Percentiles rank a stretch among this genome's conserved stretches.
phyloP scores from a whole-genome alignment of 2,113 vertebrate genomes.

The Rattus rattus region DNA sequence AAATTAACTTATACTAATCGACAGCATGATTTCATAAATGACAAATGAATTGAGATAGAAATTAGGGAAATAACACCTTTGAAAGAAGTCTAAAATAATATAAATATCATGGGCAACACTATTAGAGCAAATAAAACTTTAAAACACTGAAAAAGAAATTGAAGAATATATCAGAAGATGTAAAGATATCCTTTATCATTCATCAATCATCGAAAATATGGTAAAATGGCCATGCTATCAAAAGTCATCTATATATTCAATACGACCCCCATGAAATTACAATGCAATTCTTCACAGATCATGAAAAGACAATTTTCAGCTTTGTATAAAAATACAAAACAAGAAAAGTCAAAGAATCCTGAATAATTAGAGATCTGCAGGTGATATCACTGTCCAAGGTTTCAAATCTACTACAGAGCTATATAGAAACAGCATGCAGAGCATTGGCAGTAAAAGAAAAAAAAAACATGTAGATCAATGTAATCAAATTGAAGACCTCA shows the following conservation, averaged over 20 bases:
- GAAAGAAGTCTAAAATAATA: not conserved
- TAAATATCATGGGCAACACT: not conserved
- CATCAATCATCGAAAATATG: not conserved
- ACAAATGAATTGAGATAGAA: not conserved
- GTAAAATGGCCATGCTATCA: not conserved
- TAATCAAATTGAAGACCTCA: not conserved
- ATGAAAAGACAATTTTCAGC: not conserved
- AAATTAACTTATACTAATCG: not conserved
- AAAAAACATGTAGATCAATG: not conserved
- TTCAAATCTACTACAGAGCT: not conserved
- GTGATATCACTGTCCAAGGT: not conserved
- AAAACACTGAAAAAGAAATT: not conserved
- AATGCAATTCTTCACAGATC: not conserved
- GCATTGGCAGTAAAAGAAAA: no score
- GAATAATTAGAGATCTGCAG: not conserved
- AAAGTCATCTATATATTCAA: not conserved
- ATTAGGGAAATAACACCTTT: not conserved
- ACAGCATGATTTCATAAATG: not conserved
- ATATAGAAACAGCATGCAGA: not conserved
- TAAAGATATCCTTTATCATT: not conserved
- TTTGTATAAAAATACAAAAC: not conserved
- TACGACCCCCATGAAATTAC: not conserved
- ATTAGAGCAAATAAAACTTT: not conserved
- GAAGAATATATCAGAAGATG: not conserved
- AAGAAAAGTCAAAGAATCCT: no score